Base-by-base conservation (phyloP, 2,888 invertebrate species). In the Oligia strigilis region DNA sequence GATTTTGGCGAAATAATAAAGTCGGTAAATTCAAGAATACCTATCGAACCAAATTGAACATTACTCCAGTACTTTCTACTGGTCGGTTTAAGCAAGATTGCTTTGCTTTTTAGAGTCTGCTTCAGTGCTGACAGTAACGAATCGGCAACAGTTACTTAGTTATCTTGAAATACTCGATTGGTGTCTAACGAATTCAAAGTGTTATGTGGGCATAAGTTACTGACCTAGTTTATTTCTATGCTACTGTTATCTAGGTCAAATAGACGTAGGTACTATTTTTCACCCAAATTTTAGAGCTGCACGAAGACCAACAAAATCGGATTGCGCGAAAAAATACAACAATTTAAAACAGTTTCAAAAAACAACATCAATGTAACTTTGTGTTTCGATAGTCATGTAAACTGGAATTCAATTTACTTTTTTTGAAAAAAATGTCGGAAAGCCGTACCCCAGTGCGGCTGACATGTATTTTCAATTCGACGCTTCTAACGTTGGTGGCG, bases 391-490 rank as follows among this genome's bases (percentile, higher is more conserved):
- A 72, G 80, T 72, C 72, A 64, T 78, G 80, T 82, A 77, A 78
- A 84, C 75, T 77, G 74, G 72, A 78, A 87, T 80, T 80, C 81
- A 80, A 88, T 89, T 84, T 87, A 78, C 88, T 77, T 81, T 79
- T 89, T 79, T 66, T 13, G 29, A 58, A 75, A 78, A 82, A 80
- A 79, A 74, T 69, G 11, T 67, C 36, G 62, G 46, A 36, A 60
- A 72, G 58, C 81, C 66, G 72, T 75, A 79, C 40, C 65, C 78
- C 58, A 46, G 75, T 76, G 84, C 65, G 72, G 62, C 79, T 76
- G 86, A 88, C 89, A 89, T 80, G 88, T 78, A 90, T 90, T 91
- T 91, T 86, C 88, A 88, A 91, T 90, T 91, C 82, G 74, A 78
- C 70, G 77, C 80, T 80, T 89, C 87, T 78, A 87, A 77, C 77